Conservation (phyloP, 1,140 invertebrate species). For the Platyscapa corneri region DNA sequence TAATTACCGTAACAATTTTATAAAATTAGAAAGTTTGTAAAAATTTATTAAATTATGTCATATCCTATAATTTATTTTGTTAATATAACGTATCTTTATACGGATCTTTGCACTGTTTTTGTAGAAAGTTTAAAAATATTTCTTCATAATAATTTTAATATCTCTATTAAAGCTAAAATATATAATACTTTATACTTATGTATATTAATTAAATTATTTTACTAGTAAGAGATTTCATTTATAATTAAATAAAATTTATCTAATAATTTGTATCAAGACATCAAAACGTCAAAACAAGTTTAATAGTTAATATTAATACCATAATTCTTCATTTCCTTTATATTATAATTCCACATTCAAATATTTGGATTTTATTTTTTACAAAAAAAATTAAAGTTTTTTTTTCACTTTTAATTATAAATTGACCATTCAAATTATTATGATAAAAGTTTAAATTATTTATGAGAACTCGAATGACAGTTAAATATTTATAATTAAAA, state of each 20-base stretch:
- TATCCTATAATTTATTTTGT: conserved; percentile 2
- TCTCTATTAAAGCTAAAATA: background rate
- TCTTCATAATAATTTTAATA: background rate
- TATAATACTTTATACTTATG: background rate
- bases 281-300: background rate
- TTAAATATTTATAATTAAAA: no score
- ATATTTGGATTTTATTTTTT: no score
- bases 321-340: background rate
- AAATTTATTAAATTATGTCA: background rate
- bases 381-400: no score
- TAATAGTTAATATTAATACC: background rate
- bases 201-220: background rate
- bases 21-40: background rate
- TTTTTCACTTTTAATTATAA: no score
- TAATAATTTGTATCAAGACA: background rate
- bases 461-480: no score
- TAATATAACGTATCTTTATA: background rate
- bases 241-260: background rate
- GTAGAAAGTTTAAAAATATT: background rate
- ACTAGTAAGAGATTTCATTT: background rate
- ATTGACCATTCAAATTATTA: no score
- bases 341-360: no score
- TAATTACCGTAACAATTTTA: background rate
- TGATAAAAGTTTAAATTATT: no score
- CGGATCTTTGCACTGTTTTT: conserved; percentile 9